Base-by-base conservation (phyloP, 2,113 vertebrate genomes). In the Muntiacus reevesi region DNA sequence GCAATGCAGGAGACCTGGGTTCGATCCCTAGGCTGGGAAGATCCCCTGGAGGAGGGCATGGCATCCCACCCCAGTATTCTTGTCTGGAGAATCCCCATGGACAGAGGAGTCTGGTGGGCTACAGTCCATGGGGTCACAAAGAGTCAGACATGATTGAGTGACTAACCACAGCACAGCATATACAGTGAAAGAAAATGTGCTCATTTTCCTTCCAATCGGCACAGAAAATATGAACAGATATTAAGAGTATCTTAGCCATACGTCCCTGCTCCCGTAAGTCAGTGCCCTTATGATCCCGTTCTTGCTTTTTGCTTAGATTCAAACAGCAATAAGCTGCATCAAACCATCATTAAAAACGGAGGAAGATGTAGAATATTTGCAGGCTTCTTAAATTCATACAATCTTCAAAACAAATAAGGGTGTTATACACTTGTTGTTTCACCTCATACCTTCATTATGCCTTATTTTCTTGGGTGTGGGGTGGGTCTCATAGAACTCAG, bases 171-270 rank as follows among this genome's bases (percentile, higher is more conserved):
- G 64, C 64, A 36, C 9, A 6, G 67, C 19, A 40, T 6, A 83
- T 40, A 55, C 2, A 40, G 87, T 78, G 92, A 67, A 79, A 87
- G 30, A 54, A 76, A 64, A 93, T 36, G 23, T 57, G 92, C 23
- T 92, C 40, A 21, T 60, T 83, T 7, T n/a, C 33, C 64, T 93
- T 85, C 74, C 40, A 89, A 95, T 85, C 23, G 55, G 15, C 62
- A 47, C 43, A 89, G 43, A 95, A 87, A 94, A 95, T 89, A 83
- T n/a, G 85, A 91, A 93, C 36, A n/a, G 71, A 23, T 78, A 52
- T 45, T 57, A 86, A 97, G 45, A 95, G 13, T 59, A 89, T 95
- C 89, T 92, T 87, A 96, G 62, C 57, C 40, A 16, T n/a, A 94
- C n/a, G 79, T 96, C 30, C 52, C n/a, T 95, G 30, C 33, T 96